A percentile compares a stretch with the other conserved stretches of the same genome.
These are phyloP conservation scores for Crenuchus spilurus DNA, from an alignment of 2,797 vertebrate species.

Conservation along the genomic window DNA sequence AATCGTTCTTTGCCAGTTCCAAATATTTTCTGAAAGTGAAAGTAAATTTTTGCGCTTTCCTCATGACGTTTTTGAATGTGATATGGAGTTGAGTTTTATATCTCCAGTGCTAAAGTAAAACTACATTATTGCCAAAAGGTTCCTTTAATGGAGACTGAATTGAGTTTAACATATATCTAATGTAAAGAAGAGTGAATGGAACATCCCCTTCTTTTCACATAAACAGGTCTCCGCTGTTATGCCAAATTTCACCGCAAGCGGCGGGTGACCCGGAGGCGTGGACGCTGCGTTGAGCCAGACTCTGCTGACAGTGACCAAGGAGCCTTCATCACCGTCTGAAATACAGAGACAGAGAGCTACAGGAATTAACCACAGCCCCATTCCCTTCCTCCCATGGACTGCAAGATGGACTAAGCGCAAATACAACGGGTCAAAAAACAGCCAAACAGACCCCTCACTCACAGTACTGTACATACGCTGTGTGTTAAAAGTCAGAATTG, in stretches of 20 bases:
- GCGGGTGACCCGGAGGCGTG: conserved; percentile 89
- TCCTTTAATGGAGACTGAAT: too few relatives aligned
- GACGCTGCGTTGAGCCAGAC: conserved; percentile 93
- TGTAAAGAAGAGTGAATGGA: neutral
- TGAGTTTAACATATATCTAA: too few relatives aligned
- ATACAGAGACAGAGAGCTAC: conserved; percentile 35
- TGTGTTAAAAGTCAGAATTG: conserved; percentile 35
- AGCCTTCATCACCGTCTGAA: conserved; percentile 92
- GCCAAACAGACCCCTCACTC: neutral
- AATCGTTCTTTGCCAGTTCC: too few relatives aligned
- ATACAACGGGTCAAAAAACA: conserved; percentile 14
- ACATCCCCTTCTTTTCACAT: neutral
- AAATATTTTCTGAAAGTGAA: too few relatives aligned
- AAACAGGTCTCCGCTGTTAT: conserved; percentile 90
- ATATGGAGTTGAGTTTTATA: too few relatives aligned
- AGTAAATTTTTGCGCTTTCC: too few relatives aligned
- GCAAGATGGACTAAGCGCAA: conserved; percentile 25
- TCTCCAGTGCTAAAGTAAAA: too few relatives aligned
- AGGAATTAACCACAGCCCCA: neutral
- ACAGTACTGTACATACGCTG: conserved; percentile 21
- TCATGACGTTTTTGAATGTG: too few relatives aligned
- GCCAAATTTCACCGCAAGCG: conserved; percentile 97
- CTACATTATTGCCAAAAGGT: too few relatives aligned
- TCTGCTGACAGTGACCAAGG: conserved; percentile 86
- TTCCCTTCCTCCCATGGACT: conserved; percentile 26